A percentile compares a stretch with the other conserved stretches of the same genome.
These are phyloP conservation scores for Trypoxylus dichotomus DNA, from an alignment of 1,140 invertebrate species.

Conservation along the genomic window DNA sequence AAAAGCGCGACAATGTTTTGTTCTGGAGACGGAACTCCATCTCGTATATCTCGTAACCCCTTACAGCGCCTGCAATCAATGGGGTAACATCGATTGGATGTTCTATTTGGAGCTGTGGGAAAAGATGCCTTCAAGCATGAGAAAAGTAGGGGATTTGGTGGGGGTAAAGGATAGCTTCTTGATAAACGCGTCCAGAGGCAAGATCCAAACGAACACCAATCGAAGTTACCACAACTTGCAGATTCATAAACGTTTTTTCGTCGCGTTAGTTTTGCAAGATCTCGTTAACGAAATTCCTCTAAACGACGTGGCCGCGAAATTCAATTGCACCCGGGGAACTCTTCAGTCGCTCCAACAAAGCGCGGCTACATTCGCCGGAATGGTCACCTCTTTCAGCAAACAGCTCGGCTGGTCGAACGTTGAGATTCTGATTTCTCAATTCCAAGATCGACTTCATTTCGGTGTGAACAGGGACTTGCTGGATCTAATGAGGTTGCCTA, in stretches of 20 bases:
- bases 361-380: constrained; percentile 94
- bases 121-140: constrained; percentile 73
- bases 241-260: constrained; percentile 80
- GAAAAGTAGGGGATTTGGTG: constrained; percentile 86
- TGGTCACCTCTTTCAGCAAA: constrained; percentile 59
- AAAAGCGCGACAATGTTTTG: constrained; percentile 85
- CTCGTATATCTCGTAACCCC: constrained; percentile 92
- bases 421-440: constrained; percentile 87
- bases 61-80: constrained; percentile 77
- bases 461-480: constrained; percentile 91
- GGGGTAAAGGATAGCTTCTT: constrained; percentile 91
- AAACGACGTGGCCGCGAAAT: constrained; percentile 77
- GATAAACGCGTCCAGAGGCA: constrained; percentile 74
- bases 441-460: constrained; percentile 92
- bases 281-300: constrained; percentile 90
- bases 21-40: constrained; percentile 93
- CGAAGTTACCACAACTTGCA: constrained; percentile 44
- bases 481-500: constrained; percentile 84
- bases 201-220: constrained; percentile 40
- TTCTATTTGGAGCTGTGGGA: constrained; percentile 85
- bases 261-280: constrained; percentile 88
- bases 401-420: constrained; percentile 92
- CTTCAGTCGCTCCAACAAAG: constrained; percentile 91
- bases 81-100: constrained; percentile 86
- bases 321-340: constrained; percentile 83